Base-by-base conservation (phyloP, 1,140 invertebrate genomes). In the Catajapyx aquilonaris region DNA sequence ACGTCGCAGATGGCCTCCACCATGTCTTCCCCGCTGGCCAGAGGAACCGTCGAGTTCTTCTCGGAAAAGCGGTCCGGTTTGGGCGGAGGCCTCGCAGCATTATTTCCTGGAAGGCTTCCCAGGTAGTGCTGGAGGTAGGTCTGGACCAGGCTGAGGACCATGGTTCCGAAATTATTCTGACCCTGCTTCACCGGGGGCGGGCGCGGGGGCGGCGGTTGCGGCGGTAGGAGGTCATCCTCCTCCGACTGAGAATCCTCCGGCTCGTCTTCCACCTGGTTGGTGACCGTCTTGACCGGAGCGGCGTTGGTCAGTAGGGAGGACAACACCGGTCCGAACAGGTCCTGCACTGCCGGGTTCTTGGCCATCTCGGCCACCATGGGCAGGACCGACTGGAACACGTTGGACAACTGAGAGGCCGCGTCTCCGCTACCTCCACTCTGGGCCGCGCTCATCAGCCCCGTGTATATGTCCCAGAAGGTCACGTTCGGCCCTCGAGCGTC, bases 1-100 rank as follows among this genome's bases (percentile, higher is more conserved):
- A 46, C 44, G 17, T 48, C 44, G 9, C 33, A 39, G 23, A 48
- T 46, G 25, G 39, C 41, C 2, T 43, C 36, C 1, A 48, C 46
- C 28, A 48, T 44, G 39, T 48, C 46, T 10, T 17, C 34, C 19
- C 36, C 38, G 28, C 37, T 31, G 15, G 20, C 38, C 2, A n/a
- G 1, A 16, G 17, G 28, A 21, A 4, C 15, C 19, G 5, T 30
- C 3, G 37, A 33, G 20, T 25, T 25, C 18, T 38, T 38, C n/a
- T n/a, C n/a, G n/a, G n/a, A n/a, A n/a, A n/a, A n/a, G n/a, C n/a
- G n/a, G n/a, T n/a, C n/a, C n/a, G n/a, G n/a, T n/a, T n/a, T n/a
- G n/a, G n/a, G n/a, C n/a, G n/a, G n/a, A n/a, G n/a, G n/a, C n/a
- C n/a, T n/a, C n/a, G n/a, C n/a, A n/a, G n/a, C n/a, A n/a, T n/a